Conservation (phyloP, 2,888 invertebrate genomes). For the Pyrgus malvae region DNA sequence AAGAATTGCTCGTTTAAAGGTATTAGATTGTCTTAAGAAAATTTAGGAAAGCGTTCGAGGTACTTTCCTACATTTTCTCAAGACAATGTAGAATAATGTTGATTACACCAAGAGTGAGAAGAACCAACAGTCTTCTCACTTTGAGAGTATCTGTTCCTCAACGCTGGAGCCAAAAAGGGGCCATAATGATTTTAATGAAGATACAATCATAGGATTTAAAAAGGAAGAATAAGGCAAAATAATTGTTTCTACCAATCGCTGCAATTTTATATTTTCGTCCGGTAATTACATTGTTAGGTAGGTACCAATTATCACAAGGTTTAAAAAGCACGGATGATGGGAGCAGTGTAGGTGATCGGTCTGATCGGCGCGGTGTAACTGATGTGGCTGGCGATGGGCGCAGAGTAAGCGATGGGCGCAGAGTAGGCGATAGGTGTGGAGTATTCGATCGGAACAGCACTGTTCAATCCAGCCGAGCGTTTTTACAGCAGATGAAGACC, state of each 20-base stretch:
- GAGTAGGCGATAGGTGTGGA: neutral
- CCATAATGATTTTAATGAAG: too few species aligned
- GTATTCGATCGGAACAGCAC: conserved; percentile 33
- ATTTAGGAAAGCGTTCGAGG: too few species aligned
- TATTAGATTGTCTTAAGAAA: too few species aligned
- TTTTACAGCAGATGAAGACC: conserved; percentile 60
- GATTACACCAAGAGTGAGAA: too few species aligned
- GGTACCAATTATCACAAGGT: neutral
- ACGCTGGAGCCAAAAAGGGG: too few species aligned
- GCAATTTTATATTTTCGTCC: neutral
- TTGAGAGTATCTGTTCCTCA: too few species aligned
- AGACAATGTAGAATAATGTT: too few species aligned
- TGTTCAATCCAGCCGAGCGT: conserved; percentile 36
- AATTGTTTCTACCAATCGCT: neutral
- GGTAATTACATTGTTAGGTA: neutral
- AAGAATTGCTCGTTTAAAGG: too few species aligned
- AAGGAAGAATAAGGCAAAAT: neutral
- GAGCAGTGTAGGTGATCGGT: conserved; percentile 5
- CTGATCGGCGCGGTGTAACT: conserved; percentile 21
- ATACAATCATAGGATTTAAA: neutral
- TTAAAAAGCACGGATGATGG: conserved; percentile 7
- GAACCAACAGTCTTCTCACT: too few species aligned
- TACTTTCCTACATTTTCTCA: too few species aligned
- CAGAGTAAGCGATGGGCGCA: conserved; percentile 24
- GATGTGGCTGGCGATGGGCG: conserved; percentile 21